Base-by-base conservation (phyloP, 1,140 invertebrate species). In the Wasmannia auropunctata region DNA sequence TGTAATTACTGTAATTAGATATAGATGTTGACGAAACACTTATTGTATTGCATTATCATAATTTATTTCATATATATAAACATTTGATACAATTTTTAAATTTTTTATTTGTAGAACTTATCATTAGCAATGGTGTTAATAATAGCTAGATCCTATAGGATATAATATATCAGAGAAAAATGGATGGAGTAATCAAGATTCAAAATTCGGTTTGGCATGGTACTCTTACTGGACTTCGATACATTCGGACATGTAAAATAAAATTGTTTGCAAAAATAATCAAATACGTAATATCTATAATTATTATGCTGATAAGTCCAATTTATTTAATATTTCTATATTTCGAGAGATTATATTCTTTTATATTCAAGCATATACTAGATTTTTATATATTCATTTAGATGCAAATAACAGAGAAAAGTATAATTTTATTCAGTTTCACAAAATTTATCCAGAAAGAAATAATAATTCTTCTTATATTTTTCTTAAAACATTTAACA, bases 31-130 rank as follows among this genome's bases (percentile, higher is more conserved):
- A 37, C 31, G 37, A 67, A 37, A 28, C 40, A 31, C 58, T 46
- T 43, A 54, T 46, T 80, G 77, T 86, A 85, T 88, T 86, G 88
- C 87, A 86, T 88, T 87, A 90, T 93, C 86, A 94, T 93, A 93
- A 93, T 94, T 93, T 94, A 93, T 94, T 93, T 92, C 90, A 94
- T 93, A 94, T 94, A 94, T 93, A 94, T 94, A 94, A 94, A 94
- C 93, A 94, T 94, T 94, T 94, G 92, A 93, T 94, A 94, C 93
- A 94, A 88, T 93, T 93, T 93, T 89, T 83, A 86, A 89, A 89
- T 92, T 89, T 92, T 89, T 90, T 91, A 89, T 88, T 91, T 87
- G 87, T 93, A 91, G 91, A 91, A 86, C 88, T 93, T 93, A 93
- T 70, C 79, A 91, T 93, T 91, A 92, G 88, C 83, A 91, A 88